phyloP scores from a whole-genome alignment of 2,888 invertebrate genomes.

The Pedicia rivosa region DNA sequence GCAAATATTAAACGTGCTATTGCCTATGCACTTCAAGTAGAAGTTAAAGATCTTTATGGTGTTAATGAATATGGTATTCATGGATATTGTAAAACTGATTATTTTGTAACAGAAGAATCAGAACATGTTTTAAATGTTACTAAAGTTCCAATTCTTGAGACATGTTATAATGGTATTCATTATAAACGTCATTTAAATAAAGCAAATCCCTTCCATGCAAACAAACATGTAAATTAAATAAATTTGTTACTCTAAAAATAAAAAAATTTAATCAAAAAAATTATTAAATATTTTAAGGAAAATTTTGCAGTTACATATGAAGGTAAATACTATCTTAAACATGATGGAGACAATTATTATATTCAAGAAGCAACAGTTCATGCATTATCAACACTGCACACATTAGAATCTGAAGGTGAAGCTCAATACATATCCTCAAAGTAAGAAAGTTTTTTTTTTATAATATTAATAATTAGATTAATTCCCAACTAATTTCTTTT shows the following conservation, averaged over 20 bases:
- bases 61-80: slow-evolving; percentile 36
- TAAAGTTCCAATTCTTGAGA: slow-evolving; percentile 28
- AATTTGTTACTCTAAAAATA: no score
- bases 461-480: not conserved
- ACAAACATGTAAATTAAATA: not conserved
- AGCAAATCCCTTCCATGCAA: slow-evolving; percentile 23
- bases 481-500: not conserved
- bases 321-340: slow-evolving; percentile 25
- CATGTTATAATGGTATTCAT: slow-evolving; percentile 28
- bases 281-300: slow-evolving; percentile 14
- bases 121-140: slow-evolving; percentile 20
- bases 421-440: slow-evolving; percentile 30
- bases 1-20: slow-evolving; percentile 51
- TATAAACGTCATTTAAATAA: slow-evolving; percentile 28
- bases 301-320: slow-evolving; percentile 30
- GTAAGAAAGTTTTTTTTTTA: slow-evolving; percentile 13
- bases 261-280: no score
- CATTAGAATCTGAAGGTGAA: slow-evolving; percentile 30
- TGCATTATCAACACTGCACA: slow-evolving; percentile 23
- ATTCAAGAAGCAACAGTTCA: slow-evolving; percentile 28
- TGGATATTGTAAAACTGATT: slow-evolving; percentile 35
- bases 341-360: slow-evolving; percentile 24
- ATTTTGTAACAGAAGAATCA: slow-evolving; percentile 28
- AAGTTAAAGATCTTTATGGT: slow-evolving; percentile 29
- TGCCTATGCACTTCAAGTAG: slow-evolving; percentile 45